A percentile compares a stretch with the other conserved stretches of the same genome.
Conservation (phyloP, 2,797 vertebrate species). For the Ctenochaetus hawaiiensis region DNA sequence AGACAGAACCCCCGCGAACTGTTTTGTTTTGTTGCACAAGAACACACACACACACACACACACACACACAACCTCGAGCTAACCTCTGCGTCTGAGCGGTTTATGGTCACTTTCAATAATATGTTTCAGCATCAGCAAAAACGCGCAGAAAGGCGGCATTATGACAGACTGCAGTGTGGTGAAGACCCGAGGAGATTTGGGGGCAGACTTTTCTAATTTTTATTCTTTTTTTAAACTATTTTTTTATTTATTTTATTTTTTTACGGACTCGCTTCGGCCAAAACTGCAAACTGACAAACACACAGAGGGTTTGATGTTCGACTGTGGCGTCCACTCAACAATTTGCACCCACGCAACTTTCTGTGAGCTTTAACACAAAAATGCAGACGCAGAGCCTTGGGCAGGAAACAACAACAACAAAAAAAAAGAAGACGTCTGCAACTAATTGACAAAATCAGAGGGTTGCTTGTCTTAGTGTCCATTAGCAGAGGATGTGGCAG, state of each 20-base stretch:
- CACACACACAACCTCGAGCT: constrained; percentile 58
- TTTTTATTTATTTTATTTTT: not conserved
- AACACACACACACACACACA: constrained; percentile 44
- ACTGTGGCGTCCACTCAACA: constrained; percentile 55
- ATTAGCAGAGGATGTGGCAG: constrained; percentile 70
- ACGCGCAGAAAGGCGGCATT: constrained; percentile 48
- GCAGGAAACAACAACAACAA: no score
- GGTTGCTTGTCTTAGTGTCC: constrained; percentile 66
- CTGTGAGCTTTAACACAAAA: constrained; percentile 67
- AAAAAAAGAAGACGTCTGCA: constrained; percentile 61
- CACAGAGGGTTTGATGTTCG: constrained; percentile 52
- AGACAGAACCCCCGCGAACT: constrained; percentile 26
- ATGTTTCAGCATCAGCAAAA: constrained; percentile 66
- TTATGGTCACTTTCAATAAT: constrained; percentile 63
- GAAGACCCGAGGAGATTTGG: constrained; percentile 46
- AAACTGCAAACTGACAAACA: constrained; percentile 65
- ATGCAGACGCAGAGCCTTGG: constrained; percentile 46
- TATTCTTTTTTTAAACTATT: no score
- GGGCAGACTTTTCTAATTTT: constrained; percentile 31
- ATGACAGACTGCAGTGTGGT: constrained; percentile 65
- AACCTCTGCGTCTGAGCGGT: constrained; percentile 60
- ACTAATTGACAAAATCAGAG: constrained; percentile 77
- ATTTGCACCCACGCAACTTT: constrained; percentile 66
- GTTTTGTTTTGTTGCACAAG: constrained; percentile 67
- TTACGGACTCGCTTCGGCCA: constrained; percentile 38